Base-by-base conservation (phyloP, 2,797 vertebrate genomes). In the Pseudochaenichthys georgianus region DNA sequence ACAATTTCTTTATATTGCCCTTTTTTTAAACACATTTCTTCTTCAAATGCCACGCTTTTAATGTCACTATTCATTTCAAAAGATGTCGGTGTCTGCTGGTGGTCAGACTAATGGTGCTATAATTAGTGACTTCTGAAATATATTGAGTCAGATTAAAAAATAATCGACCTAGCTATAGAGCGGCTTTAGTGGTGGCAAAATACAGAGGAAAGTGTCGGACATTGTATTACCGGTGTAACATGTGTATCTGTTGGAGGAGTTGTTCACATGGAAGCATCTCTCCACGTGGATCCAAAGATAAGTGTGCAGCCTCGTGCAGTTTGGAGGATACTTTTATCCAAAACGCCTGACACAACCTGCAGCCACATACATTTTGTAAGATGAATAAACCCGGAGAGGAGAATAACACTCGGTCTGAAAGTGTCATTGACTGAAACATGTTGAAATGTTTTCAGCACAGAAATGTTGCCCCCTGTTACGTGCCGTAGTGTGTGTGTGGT, bases 271-370 rank as follows among this genome's bases (percentile, higher is more conserved):
- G 55, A 87, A 83, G 75, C 34, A 53, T 67, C 55, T 77, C 81
- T 87, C 81, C 81, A 78, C 77, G n/a, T 80, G 82, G 77, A 86
- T 90, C 81, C 9, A 68, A 38, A 86, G 86, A 85, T 87, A 86
- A 86, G 83, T 75, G 55, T 19, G 9, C 41, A 52, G 74, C 76
- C 51, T 68, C 50, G 8, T 83, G 64, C 75, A 83, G 50, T 81
- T 70, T 80, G 59, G 58, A 75, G 78, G 63, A 74, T 68, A 28
- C 71, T 80, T 82, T 87, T 68, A 87, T 82, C 75, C 80, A 75
- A 68, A 82, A 73, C 66, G 80, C 8, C 75, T 34, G n/a, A 61
- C 57, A 50, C 42, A 61, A 83, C 64, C 83, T 65, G 70, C 45
- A 73, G 80, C 60, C 13, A 5, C 38, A 48, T 62, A 64, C 45